Evolutionary conservation across 2,113 vertebrate genomes (phyloP).

Genomic region (Otis tarda): DNA sequence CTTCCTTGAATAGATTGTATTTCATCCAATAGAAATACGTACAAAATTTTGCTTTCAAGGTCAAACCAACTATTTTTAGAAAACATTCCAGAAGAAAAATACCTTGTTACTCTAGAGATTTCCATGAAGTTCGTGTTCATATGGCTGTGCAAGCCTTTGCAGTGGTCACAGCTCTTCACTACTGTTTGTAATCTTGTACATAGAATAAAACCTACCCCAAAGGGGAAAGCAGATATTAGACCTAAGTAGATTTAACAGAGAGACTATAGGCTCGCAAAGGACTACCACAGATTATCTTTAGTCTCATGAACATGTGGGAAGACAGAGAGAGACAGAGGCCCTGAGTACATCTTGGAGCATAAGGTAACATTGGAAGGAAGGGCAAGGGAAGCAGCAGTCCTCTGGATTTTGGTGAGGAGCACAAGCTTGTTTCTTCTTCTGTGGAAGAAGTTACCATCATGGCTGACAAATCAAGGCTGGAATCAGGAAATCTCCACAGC

Average conservation of each 20-base stretch:
- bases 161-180: background rate
- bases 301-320: background rate
- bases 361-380: background rate
- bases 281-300: background rate
- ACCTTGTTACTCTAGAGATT: background rate
- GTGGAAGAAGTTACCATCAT: rapidly evolving
- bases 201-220: background rate
- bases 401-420: background rate
- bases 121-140: background rate
- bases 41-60: background rate
- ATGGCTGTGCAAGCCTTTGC: background rate
- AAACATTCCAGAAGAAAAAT: background rate
- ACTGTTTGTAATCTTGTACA: background rate
- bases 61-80: background rate
- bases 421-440: background rate
- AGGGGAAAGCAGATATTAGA: background rate
- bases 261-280: background rate
- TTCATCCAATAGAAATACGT: background rate
- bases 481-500: background rate
- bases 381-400: rapidly evolving
- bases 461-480: background rate
- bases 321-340: background rate
- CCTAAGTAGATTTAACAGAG: background rate
- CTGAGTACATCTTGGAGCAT: background rate
- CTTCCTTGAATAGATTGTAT: background rate